Percentiles rank a stretch among this genome's conserved stretches.
Evolutionary conservation across 2,113 vertebrate genomes (phyloP).

Genomic region (Oryzias melastigma): DNA sequence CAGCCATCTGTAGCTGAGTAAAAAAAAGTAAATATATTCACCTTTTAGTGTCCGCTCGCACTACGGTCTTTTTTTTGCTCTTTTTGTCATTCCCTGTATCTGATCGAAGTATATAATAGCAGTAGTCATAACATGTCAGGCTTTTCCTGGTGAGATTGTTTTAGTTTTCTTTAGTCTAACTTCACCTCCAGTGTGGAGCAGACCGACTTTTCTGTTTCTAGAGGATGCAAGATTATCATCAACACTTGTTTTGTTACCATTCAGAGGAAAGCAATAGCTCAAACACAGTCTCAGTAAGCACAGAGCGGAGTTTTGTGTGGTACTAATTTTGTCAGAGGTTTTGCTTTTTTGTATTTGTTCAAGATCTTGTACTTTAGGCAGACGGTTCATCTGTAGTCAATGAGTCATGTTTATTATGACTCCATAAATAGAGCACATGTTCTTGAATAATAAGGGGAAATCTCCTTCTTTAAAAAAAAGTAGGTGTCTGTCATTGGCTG

Average conservation of each 20-base stretch:
- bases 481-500: constrained; percentile 32
- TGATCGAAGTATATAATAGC: constrained; percentile 72
- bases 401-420: constrained; percentile 22
- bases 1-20: constrained; percentile 14
- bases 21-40: constrained; percentile 35
- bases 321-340: constrained; percentile 51
- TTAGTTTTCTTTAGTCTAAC: constrained; percentile 63
- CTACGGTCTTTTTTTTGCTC: constrained; percentile 64
- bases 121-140: constrained; percentile 81
- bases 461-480: constrained; percentile 10
- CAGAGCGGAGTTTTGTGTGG: constrained; percentile 41
- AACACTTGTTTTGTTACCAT: constrained; percentile 63
- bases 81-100: constrained; percentile 71
- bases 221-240: constrained; percentile 74
- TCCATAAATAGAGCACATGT: background rate
- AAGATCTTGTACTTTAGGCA: constrained; percentile 29
- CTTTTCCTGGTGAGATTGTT: constrained; percentile 72
- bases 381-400: constrained; percentile 7
- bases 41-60: constrained; percentile 46
- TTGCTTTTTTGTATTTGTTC: constrained; percentile 46
- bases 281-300: constrained; percentile 51
- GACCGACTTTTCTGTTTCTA: constrained; percentile 47
- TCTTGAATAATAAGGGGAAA: constrained; percentile 21
- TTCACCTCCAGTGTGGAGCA: constrained; percentile 42
- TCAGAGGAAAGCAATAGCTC: constrained; percentile 70